Evolutionary conservation across 2,113 vertebrate genomes (phyloP).

Genomic region (Turdus rufiventris): DNA sequence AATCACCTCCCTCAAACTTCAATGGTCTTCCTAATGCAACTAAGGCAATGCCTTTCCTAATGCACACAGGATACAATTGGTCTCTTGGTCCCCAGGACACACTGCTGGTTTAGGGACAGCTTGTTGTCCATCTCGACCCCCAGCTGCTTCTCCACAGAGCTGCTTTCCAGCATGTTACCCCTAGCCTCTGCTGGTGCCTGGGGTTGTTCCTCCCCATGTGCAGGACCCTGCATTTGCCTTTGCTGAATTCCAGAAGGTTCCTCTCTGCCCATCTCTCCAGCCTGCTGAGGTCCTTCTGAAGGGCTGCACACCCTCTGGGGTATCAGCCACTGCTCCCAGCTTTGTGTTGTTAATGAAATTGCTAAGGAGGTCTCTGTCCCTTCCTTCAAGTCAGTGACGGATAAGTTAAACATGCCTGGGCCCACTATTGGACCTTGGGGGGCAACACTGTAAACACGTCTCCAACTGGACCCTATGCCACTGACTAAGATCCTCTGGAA

Average conservation of each 20-base stretch:
- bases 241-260: neutral
- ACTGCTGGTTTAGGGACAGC: neutral
- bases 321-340: neutral
- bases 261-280: neutral
- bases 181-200: neutral
- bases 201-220: neutral
- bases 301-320: neutral
- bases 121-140: neutral
- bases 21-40: fast-evolving
- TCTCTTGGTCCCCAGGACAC: neutral
- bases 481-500: neutral
- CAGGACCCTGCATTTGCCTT: neutral
- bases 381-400: neutral
- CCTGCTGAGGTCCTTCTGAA: neutral
- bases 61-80: neutral
- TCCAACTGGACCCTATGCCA: neutral
- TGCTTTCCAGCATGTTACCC: neutral
- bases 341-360: neutral
- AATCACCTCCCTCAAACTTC: fast-evolving
- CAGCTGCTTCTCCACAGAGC: fast-evolving
- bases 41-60: neutral
- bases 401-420: neutral
- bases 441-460: neutral
- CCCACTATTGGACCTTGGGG: neutral
- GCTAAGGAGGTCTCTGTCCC: neutral